These are phyloP conservation scores for Drosophila lacertosa DNA, from an alignment of 1,140 invertebrate genomes.

Conservation along the genomic window DNA sequence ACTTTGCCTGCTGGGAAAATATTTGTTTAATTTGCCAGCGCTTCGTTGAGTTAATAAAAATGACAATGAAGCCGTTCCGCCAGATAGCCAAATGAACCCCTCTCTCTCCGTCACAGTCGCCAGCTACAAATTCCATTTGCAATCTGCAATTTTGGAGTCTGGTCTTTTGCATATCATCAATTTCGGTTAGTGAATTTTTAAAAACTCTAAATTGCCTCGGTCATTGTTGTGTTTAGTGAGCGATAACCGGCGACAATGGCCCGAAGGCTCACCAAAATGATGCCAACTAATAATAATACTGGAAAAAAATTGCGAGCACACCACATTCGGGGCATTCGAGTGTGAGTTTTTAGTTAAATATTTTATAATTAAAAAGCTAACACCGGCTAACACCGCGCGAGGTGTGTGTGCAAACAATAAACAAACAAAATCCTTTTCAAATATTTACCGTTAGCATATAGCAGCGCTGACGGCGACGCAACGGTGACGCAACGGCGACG, in stretches of 20 bases:
- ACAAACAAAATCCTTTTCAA: constrained; percentile 84
- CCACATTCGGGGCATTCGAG: constrained; percentile 54
- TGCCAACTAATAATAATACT: constrained; percentile 57
- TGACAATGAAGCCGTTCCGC: constrained; percentile 70
- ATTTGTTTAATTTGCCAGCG: constrained; percentile 77
- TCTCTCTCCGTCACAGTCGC: too few species aligned
- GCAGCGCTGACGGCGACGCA: constrained; percentile 45
- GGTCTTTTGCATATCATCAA: constrained; percentile 62
- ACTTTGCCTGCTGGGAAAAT: constrained; percentile 63
- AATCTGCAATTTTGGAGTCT: constrained; percentile 14
- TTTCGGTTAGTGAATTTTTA: constrained; percentile 75
- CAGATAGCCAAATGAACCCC: constrained; percentile 14
- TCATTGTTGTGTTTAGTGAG: constrained; percentile 80
- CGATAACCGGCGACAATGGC: constrained; percentile 52
- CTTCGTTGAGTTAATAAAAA: constrained; percentile 76
- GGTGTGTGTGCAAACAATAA: constrained; percentile 84
- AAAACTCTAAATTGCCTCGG: constrained; percentile 74
- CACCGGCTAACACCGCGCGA: constrained; percentile 82
- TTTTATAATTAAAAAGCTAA: constrained; percentile 84
- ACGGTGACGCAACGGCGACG: constrained; percentile 32
- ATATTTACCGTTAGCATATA: constrained; percentile 83
- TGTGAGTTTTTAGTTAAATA: constrained; percentile 84
- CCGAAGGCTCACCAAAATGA: constrained; percentile 35
- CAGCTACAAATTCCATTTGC: constrained; percentile 3
- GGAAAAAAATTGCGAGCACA: constrained; percentile 14